Percentiles rank a stretch among this genome's conserved stretches.
Evolutionary conservation across 1,140 invertebrate genomes (phyloP).

Genomic region (Papilio polytes): DNA sequence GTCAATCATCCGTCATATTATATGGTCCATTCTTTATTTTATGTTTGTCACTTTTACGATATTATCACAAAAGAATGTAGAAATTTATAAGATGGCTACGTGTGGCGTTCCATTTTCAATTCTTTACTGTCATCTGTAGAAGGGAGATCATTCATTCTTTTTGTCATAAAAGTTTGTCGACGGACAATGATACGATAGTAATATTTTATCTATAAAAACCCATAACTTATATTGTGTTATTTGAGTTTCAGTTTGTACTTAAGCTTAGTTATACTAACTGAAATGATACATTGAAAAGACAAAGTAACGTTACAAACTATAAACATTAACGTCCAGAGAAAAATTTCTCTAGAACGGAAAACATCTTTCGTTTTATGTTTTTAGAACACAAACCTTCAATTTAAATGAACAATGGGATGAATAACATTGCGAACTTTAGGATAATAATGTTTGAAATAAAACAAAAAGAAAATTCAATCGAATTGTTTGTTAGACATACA

Average conservation of each 20-base stretch:
- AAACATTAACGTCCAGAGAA: too few relatives aligned
- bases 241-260: not conserved
- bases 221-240: not conserved
- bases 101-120: constrained; percentile 37
- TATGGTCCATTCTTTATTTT: constrained; percentile 28
- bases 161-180: constrained; percentile 31
- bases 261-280: not conserved
- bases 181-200: constrained; percentile 20
- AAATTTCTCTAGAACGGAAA: too few relatives aligned
- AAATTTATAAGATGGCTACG: constrained; percentile 34
- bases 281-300: too few relatives aligned
- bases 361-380: too few relatives aligned
- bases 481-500: not conserved
- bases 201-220: constrained; percentile 29
- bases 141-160: constrained; percentile 34
- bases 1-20: constrained; percentile 34
- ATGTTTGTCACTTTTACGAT: constrained; percentile 34
- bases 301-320: too few relatives aligned
- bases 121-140: constrained; percentile 32
- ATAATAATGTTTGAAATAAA: not conserved
- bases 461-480: not conserved
- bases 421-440: too few relatives aligned
- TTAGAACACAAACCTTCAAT: too few relatives aligned
- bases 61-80: constrained; percentile 37
- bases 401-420: too few relatives aligned